Base-by-base conservation (phyloP, 2,113 vertebrate genomes). In the Xiphophorus hellerii region DNA sequence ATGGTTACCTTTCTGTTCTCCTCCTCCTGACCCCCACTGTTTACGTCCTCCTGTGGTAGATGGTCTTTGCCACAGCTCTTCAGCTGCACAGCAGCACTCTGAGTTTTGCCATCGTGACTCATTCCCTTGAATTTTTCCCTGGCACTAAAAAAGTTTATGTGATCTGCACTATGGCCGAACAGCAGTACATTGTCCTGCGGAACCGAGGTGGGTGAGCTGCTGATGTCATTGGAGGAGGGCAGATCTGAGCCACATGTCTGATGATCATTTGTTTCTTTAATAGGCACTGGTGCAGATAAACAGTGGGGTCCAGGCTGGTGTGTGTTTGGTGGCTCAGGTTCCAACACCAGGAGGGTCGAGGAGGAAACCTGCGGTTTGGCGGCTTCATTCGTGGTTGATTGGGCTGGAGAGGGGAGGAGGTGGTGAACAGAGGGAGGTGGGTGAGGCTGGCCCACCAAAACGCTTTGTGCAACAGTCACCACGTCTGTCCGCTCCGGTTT, bases 61-160 rank as follows among this genome's bases (percentile, higher is more conserved):
- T 71, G 82, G 3, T 93, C 93, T 77, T 87, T 90, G 27, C 83
- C 84, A 14, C 85, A 87, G 20, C 75, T 87, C 85, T 90, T 93
- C 35, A 74, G 78, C 82, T 80, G 89, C 29, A 14, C 78, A 3
- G 73, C 82, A 80, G 83, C 72, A 77, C 82, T 87, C 2, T 91
- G 93, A 0, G 91, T 84, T 20, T 95, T 92, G 66, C 94, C 94
- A 84, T 99, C 97, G 92, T 96, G 96, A 77, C 96, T 96, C 86
- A 99, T 95, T 67, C 95, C 97, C 86, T 96, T 96, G 4, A 99
- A 99, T 86, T 98, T 99, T 89, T 97, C 97, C 76, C 97, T 94
- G 83, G 98, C 98, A 1, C 96, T 98, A 90, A 97, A 96, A 93
- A 99, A 99, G 90, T 98, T 96, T 27, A 99, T 99, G 87, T 97